Base-by-base conservation (phyloP, 1,140 invertebrate species). In the Halyomorpha halys region DNA sequence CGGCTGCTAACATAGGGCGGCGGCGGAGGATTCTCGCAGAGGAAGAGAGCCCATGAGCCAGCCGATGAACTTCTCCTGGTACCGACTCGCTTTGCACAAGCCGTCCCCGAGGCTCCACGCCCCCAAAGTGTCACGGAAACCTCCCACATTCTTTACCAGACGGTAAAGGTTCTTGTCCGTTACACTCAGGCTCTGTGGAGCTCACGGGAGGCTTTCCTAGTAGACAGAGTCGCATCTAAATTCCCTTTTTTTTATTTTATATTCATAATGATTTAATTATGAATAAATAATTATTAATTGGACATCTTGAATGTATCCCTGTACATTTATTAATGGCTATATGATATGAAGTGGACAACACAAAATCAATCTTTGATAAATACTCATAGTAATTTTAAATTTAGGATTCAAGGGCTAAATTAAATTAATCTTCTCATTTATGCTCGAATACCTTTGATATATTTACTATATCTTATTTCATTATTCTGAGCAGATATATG, bases 11-110 rank as follows among this genome's bases (percentile, higher is more conserved):
- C 60, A 56, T 65, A 59, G 60, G 60, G 59, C 59, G 64, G 60
- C 44, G 60, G 59, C 49, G 62, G 47, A 54, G 78, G 82, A 75
- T 83, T 86, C 81, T 82, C 86, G 78, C 86, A 87, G 82, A 90
- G 90, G 86, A 91, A 91, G 83, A 84, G 86, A 79, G 81, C 83
- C 79, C 84, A 85, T 78, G 85, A 87, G 80, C 83, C 84, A 80
- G 83, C 78, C 75, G 87, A 87, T 80, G 89, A 91, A 82, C 81
- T 91, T 82, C 83, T 91, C 86, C 87, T 91, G 89, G 89, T 91
- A 91, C 86, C 84, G 80, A 79, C 76, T 69, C 71, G 82, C 82
- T 82, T 74, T 74, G 73, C 73, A 74, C 62, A 23, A 62, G 19
- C 44, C 39, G 30, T 60, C 53, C 53, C 53, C 23, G 53, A 56